phyloP scores from a whole-genome alignment of 1,140 invertebrate species.

The Apis cerana region DNA sequence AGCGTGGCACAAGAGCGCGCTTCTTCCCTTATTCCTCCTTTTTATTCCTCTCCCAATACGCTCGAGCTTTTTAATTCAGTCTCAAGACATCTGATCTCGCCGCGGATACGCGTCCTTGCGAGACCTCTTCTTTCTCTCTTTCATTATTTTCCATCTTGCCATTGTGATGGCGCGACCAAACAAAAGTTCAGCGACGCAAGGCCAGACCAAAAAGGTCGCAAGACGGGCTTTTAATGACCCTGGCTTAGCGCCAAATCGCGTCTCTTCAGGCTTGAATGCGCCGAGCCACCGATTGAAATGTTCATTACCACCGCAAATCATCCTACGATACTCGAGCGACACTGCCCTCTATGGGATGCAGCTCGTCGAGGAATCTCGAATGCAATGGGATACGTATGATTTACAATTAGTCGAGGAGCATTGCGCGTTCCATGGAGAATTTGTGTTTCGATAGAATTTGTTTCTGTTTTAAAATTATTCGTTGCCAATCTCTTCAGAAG shows the following conservation, averaged over 20 bases:
- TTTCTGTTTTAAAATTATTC: too few relatives aligned
- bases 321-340: conserved; percentile 38
- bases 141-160: conserved; percentile 73
- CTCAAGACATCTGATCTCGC: conserved; percentile 38
- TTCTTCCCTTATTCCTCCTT: background rate
- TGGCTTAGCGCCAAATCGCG: conserved; percentile 74
- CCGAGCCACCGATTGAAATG: conserved; percentile 64
- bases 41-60: conserved; percentile 10
- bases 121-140: background rate
- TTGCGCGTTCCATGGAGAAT: too few relatives aligned
- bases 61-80: conserved; percentile 42
- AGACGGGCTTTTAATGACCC: conserved; percentile 72
- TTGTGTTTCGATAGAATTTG: too few relatives aligned
- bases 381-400: too few relatives aligned
- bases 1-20: conserved; percentile 1
- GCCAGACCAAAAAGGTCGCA: conserved; percentile 65
- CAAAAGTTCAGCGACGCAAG: conserved; percentile 71
- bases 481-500: too few relatives aligned
- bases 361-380: background rate
- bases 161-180: conserved; percentile 75
- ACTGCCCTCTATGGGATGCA: background rate
- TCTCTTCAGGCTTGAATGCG: conserved; percentile 51
- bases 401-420: too few relatives aligned
- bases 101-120: background rate
- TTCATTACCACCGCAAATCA: conserved; percentile 68